These are phyloP conservation scores for Dendronephthya gigantea DNA, from an alignment of 64 coral and sea anemone species.

Conservation along the genomic window DNA sequence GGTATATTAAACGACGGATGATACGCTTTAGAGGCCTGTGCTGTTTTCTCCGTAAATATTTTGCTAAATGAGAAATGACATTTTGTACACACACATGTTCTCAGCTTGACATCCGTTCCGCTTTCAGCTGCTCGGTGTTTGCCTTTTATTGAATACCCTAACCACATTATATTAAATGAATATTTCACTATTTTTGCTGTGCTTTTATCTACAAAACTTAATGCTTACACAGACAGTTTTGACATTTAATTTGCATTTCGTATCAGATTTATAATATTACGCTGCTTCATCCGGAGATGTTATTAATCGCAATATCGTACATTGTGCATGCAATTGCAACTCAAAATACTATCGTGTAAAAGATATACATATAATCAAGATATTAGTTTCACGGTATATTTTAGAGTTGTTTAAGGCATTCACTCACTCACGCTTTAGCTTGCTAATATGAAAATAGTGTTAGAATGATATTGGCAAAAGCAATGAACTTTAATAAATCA, in stretches of 20 bases:
- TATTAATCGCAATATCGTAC: background rate
- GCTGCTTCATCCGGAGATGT: background rate
- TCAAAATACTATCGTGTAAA: background rate
- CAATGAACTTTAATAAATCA: no score
- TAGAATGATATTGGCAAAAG: no score
- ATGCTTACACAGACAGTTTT: background rate
- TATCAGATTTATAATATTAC: background rate
- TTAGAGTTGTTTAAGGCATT: no score
- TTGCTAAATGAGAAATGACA: background rate
- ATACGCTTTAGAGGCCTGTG: background rate
- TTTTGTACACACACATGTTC: background rate
- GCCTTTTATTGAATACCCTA: background rate
- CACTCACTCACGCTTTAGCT: no score
- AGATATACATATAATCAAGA: background rate
- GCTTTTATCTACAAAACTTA: background rate
- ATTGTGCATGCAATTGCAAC: background rate
- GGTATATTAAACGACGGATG: background rate
- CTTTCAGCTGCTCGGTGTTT: background rate
- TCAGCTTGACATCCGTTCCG: background rate
- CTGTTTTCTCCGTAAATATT: background rate
- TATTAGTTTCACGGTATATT: background rate
- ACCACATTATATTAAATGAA: background rate
- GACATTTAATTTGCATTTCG: background rate
- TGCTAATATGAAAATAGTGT: no score
- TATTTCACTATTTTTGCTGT: background rate